Base-by-base conservation (phyloP, 2,113 vertebrate species). In the Pachyramphus minor region DNA sequence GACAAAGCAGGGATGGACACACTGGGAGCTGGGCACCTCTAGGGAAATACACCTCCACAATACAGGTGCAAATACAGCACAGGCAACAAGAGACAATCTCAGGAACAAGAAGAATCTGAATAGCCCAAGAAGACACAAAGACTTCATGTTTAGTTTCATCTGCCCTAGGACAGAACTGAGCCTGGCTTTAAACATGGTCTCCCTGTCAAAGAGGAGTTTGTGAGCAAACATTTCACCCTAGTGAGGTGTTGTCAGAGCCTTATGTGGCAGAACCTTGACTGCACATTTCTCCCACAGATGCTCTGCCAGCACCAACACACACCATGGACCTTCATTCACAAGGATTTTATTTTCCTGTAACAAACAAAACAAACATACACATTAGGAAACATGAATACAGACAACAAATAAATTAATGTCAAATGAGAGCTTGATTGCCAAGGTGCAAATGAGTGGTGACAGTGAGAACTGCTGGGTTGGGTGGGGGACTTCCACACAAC, bases 361-460 rank as follows among this genome's bases (percentile, higher is more conserved):
- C 73, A 93, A 94, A 89, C 39, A 92, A 79, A 74, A 82, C 41
- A 88, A 74, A 64, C 47, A 90, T 31, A 94, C 84, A 93, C 53
- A 94, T 75, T 80, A 80, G 27, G 44, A 90, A 52, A 96, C 53
- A 37, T 87, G 86, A 95, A 93, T 64, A 92, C 56, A 79, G 86
- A 94, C 64, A 94, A 93, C 80, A 96, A 98, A 98, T 98, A 98
- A 98, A 97, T 98, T 97, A 98, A 96, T 64, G 52, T 79, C 93
- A 88, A 80, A 91, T 33, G 53, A 96, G 79, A 79, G 62, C 85
- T 58, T 79, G 87, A 94, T 92, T 84, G 84, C 90, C 52, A 96
- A 92, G 80, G 95, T 93, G 82, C 87, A 84, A 93, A 80, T 49
- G 47, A 92, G 41, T 17, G 9, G 76, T 47, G 35, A 84, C 62